phyloP scores from a whole-genome alignment of 1,140 invertebrate species.

The Eupristina koningsbergeri region DNA sequence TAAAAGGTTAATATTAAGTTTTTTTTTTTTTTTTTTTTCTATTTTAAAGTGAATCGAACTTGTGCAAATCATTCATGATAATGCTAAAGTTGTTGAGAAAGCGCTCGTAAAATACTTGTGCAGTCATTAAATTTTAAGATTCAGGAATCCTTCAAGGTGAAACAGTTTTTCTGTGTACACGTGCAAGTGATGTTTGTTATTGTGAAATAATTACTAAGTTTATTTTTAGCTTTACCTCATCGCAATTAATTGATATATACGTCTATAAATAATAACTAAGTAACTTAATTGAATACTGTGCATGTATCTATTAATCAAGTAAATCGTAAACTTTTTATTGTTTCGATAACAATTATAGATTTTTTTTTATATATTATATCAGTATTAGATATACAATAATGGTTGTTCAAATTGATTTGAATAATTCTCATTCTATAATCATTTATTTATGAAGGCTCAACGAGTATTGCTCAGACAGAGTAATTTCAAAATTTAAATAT shows the following conservation, averaged over 20 bases:
- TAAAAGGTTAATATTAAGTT: constrained; percentile 30
- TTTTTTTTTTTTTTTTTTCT: constrained; percentile 11
- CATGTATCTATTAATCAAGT: too few relatives aligned
- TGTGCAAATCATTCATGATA: neutral
- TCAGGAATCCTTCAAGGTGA: constrained; percentile 34
- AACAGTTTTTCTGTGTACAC: neutral
- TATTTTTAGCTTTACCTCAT: neutral
- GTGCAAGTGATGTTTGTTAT: constrained; percentile 9
- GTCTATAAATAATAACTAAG: too few relatives aligned
- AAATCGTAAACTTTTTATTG: too few relatives aligned
- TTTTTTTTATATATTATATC: too few relatives aligned
- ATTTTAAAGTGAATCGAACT: neutral
- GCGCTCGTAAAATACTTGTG: neutral
- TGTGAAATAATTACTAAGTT: constrained; percentile 3
- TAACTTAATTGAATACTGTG: too few relatives aligned
- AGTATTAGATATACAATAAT: too few relatives aligned
- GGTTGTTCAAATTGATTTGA: too few relatives aligned
- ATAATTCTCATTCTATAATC: too few relatives aligned
- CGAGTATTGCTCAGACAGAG: too few relatives aligned
- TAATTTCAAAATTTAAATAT: too few relatives aligned
- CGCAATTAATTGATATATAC: neutral
- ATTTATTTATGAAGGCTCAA: too few relatives aligned
- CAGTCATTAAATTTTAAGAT: constrained; percentile 14
- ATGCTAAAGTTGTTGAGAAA: neutral
- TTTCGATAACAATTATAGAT: too few relatives aligned